Base-by-base conservation (phyloP, 23 tunicate genomes). In the Phallusia fumigata region DNA sequence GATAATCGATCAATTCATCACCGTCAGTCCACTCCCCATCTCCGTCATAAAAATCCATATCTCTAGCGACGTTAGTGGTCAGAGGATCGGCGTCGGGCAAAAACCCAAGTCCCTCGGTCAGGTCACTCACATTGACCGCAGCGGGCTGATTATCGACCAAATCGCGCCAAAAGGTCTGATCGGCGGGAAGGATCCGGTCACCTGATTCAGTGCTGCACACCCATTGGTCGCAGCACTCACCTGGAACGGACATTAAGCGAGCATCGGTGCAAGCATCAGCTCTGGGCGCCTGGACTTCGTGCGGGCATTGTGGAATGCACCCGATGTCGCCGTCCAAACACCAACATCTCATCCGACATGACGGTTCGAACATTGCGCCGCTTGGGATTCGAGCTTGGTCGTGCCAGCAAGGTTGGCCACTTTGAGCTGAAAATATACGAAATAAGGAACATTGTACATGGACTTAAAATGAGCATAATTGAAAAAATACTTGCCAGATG, bases 241-340 rank as follows among this genome's bases (percentile, higher is more conserved):
- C 84, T 28, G 53, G 65, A 28, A 82, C 84, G 21, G 52, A 33
- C 30, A 78, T 79, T 6, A 91, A 81, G n/a, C 87, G 81, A 26
- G 96, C 90, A 52, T 80, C 74, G 78, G 90, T 87, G 45, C 96
- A 91, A 16, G 18, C 52, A n/a, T 86, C 65, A 36, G 81, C 77
- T 44, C 49, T 53, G 6, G 96, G 96, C 19, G 73, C 36, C 33
- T 85, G 84, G 74, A 40, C 73, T 74, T 91, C 96, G 64, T 86
- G 87, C 15, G 87, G 80, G 53, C 96, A 91, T 30, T 81, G 76
- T 12, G 85, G 30, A 31, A 82, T 32, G 36, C 96, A 91, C 18
- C 83, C 90, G 33, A 85, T 76, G 69, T 83, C 53, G 15, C 96
- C 96, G 79, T 91, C 90, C 87, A 91, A 24, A 79, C 96, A 91